These are phyloP conservation scores for Drosophila pseudotalamancana DNA, from an alignment of 2,888 invertebrate species.

Conservation along the genomic window DNA sequence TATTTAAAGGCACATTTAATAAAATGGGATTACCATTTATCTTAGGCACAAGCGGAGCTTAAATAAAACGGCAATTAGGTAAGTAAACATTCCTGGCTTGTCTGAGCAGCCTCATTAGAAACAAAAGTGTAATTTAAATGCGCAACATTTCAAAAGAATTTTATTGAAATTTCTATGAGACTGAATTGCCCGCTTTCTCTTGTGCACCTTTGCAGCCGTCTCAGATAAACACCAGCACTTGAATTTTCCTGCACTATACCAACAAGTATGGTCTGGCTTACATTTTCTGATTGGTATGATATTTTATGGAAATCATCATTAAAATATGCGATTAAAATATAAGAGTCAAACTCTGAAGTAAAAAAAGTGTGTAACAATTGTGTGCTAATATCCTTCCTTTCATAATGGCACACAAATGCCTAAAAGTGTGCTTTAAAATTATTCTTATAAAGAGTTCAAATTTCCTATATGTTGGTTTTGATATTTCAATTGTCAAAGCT, in stretches of 20 bases:
- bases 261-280: conserved; percentile 35
- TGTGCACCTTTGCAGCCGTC: background rate
- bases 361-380: too few species aligned
- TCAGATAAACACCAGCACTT: background rate
- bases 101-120: conserved; percentile 35
- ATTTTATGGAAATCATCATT: conserved; percentile 17
- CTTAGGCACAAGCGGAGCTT: conserved; percentile 24
- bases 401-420: too few species aligned
- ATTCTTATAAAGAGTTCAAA: too few species aligned
- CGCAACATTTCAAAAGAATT: conserved; percentile 51
- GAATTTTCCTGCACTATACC: conserved; percentile 20
- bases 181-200: conserved; percentile 18
- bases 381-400: too few species aligned
- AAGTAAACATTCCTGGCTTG: conserved; percentile 29
- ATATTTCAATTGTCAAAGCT: too few species aligned
- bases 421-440: too few species aligned
- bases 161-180: conserved; percentile 33
- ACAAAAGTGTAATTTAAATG: conserved; percentile 54
- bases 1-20: conserved; percentile 11
- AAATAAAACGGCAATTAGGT: conserved; percentile 52
- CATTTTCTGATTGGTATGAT: conserved; percentile 23
- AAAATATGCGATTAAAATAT: conserved; percentile 37
- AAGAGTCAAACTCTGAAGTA: too few species aligned
- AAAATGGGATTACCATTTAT: conserved; percentile 7
- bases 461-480: too few species aligned